These are phyloP conservation scores for Pipistrellus pygmaeus DNA, from an alignment of 2,797 vertebrate genomes.

Conservation along the genomic window DNA sequence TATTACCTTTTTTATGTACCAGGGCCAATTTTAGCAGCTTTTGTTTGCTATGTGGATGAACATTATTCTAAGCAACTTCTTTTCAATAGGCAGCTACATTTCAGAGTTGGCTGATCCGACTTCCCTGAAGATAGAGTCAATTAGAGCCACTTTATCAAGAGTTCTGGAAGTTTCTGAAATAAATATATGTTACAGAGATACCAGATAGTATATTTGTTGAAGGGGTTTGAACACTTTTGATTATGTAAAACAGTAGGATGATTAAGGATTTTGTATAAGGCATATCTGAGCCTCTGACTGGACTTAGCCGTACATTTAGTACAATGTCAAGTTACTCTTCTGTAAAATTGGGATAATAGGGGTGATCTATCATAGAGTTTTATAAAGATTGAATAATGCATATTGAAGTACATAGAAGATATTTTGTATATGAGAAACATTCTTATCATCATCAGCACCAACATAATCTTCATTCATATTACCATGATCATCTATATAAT, in stretches of 20 bases:
- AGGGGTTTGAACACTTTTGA: not conserved
- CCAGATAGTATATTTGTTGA: not conserved
- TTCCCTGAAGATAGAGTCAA: not conserved
- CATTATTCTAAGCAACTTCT: conserved; percentile 19
- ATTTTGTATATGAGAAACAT: not conserved
- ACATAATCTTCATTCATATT: not conserved
- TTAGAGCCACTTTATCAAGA: conserved; percentile 26
- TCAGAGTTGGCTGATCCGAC: not conserved
- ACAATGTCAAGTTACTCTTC: not conserved
- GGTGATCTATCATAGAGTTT: not conserved
- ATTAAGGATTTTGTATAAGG: not conserved
- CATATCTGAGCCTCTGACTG: not conserved
- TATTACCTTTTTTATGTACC: conserved; percentile 57
- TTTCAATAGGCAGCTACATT: not conserved
- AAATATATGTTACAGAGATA: not conserved
- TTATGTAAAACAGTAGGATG: not conserved
- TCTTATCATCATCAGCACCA: not conserved
- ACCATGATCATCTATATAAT: not conserved
- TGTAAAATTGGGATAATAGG: not conserved
- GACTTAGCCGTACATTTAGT: not conserved
- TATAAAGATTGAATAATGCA: not conserved
- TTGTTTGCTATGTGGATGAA: conserved; percentile 35
- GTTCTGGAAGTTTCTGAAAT: conserved; percentile 1
- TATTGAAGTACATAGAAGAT: not conserved
- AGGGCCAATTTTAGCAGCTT: conserved; percentile 38